Base-by-base conservation (phyloP, 2,888 invertebrate species). In the Aleiodes alternator region DNA sequence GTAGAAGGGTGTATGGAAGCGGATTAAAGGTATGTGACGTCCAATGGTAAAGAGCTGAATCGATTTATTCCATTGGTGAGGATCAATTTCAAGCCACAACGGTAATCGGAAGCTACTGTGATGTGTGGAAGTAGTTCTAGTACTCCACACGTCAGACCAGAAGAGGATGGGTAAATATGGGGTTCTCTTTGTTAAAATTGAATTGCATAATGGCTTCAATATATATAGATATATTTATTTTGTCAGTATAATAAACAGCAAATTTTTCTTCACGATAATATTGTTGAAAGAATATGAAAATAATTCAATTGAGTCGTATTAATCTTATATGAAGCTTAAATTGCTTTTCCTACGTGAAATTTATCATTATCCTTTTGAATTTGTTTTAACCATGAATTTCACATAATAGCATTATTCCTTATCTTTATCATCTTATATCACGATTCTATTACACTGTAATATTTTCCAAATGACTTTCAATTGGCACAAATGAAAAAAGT, bases 21-120 rank as follows among this genome's bases (percentile, higher is more conserved):
- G 50, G 53, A 57, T 76, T 64, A 66, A 66, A 70, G 71, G 53
- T 64, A 23, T 16, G 68, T 55, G 64, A 61, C 57, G 31, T 43
- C 43, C 43, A 8, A 3, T 43, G 57, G 16, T 43, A 16, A 38
- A 38, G 61, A 31, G 43, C 16, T 9, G 11, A 43, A 43, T 43
- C 68, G 38, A 71, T 69, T 56, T 48, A 51, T 68, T 61, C 59
- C 55, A 64, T 53, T 56, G 31, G 56, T 38, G 48, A 34, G 57
- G 68, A 73, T 76, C 70, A 68, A 68, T 71, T 76, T 73, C 69
- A 14, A 34, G 57, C 55, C 50, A 55, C 64, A 64, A 66, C 34
- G 71, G 71, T 76, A 71, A 73, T 76, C 73, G 69, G 66, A 70
- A 72, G 68, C 56, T 71, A n/a, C 14, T 12, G 34, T 55, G 43